Percentiles rank a stretch among this genome's conserved stretches.
Conservation (phyloP, 2,113 vertebrate species). For the Siniperca knerii region DNA sequence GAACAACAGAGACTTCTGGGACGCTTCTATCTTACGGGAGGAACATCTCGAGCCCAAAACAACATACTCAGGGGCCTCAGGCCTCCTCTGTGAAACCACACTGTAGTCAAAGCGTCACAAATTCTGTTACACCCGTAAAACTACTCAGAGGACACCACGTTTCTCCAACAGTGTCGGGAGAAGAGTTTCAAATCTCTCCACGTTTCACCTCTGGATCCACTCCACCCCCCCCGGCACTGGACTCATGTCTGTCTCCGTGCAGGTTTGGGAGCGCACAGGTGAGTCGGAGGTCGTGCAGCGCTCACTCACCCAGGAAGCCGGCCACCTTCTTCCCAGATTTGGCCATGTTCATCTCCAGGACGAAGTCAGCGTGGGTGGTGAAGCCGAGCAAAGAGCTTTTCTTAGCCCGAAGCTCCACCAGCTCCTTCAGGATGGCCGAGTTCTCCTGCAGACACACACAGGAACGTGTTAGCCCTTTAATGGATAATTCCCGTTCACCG, state of each 20-base stretch:
- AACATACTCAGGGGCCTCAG: no score
- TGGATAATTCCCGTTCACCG: neutral
- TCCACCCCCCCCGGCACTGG: no score
- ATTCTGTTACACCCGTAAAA: no score
- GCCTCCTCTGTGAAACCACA: no score
- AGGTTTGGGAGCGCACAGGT: neutral
- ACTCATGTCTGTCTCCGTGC: neutral
- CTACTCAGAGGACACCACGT: no score
- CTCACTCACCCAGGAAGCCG: constrained; percentile 89
- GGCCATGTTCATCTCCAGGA: constrained; percentile 99
- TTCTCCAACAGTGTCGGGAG: no score
- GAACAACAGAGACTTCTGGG: no score
- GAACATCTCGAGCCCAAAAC: no score
- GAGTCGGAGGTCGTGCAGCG: neutral
- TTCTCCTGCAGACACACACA: constrained; percentile 88
- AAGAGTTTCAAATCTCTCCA: no score
- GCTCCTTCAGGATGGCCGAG: constrained; percentile 91
- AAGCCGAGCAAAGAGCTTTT: constrained; percentile 92
- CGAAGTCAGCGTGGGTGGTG: constrained; percentile 92
- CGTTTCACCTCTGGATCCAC: no score
- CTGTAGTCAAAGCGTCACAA: no score
- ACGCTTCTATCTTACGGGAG: no score
- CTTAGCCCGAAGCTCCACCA: constrained; percentile 90
- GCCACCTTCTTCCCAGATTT: constrained; percentile 89
- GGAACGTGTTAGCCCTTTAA: neutral